Evolutionary conservation across 2,888 invertebrate genomes (phyloP).

Genomic region (Acronicta psi): DNA sequence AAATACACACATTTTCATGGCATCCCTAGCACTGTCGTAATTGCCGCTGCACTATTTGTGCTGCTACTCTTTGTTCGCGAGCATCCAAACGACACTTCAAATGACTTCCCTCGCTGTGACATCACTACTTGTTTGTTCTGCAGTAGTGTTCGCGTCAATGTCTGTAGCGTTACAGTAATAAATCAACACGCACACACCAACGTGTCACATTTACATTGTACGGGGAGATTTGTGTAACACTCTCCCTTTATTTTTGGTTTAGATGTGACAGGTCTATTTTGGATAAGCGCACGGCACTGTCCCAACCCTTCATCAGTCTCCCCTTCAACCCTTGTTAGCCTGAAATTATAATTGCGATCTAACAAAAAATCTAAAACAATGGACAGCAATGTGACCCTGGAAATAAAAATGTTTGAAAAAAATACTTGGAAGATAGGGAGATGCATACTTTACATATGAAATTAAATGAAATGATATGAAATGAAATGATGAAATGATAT

Average conservation of each 20-base stretch:
- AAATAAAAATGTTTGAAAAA: too few species aligned
- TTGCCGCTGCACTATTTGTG: conserved; percentile 25
- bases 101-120: conserved; percentile 9
- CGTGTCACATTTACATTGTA: too few species aligned
- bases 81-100: conserved; percentile 14
- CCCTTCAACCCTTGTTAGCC: conserved; percentile 1
- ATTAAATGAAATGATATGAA: too few species aligned
- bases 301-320: conserved; percentile 1
- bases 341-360: not conserved
- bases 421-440: too few species aligned
- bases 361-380: not conserved
- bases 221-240: too few species aligned
- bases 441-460: too few species aligned
- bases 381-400: too few species aligned
- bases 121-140: conserved; percentile 9
- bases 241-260: not conserved
- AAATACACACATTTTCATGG: too few species aligned
- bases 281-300: not conserved
- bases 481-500: too few species aligned
- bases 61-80: conserved; percentile 20
- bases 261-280: not conserved
- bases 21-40: conserved; percentile 6
- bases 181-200: too few species aligned
- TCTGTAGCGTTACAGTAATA: too few species aligned
- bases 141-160: not conserved